Evolutionary conservation across 2,888 invertebrate genomes (phyloP), one percentile per base, ranked within the genome.

Genomic region (Tenthredo scrophulariae): DNA sequence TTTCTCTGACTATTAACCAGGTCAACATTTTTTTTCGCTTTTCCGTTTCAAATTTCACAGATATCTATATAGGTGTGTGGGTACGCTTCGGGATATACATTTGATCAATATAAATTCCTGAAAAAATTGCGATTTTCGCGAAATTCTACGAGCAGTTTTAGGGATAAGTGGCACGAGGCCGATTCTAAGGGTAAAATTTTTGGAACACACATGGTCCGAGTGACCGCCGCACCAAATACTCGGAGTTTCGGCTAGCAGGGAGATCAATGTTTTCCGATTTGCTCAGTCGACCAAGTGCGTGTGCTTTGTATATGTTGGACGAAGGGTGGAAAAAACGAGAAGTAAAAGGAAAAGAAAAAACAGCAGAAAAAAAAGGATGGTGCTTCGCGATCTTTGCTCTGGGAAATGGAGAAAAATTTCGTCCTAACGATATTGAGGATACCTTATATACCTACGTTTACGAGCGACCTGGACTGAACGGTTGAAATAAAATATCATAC

Each of bases 211-310:
- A 74, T 43, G n/a, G 43, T 72, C 40, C 43, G 72, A 72, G 72
- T 26, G n/a, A 43, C 22, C 72, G n/a, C 40, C 43, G 37, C 37
- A 40, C 72, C n/a, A 40, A 18, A 40, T n/a, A 72, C 72, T 72
- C 72, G 7, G 40, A 74, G 13, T 74, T 43, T 74, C 72, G 10
- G 40, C 72, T 22, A 40, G 72, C 40, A 40, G 43, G n/a, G 37
- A 54, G 80, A 80, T 80, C 80, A 80, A 80, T 62, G 80, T 80
- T 80, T 40, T 22, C 58, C 80, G 58, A 80, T 80, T 62, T 80
- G 1, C 40, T 37, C 58, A 62, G 37, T 37, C 62, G 50, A 62
- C 72, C 72, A 40, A 74, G 43, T 74, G 22, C 46, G 62, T 40
- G 37, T 80, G 80, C 62, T 80, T 62, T 62, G 80, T 80, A 40